These are phyloP conservation scores for Notamacropus eugenii DNA, from an alignment of 2,797 vertebrate species.

Conservation along the genomic window DNA sequence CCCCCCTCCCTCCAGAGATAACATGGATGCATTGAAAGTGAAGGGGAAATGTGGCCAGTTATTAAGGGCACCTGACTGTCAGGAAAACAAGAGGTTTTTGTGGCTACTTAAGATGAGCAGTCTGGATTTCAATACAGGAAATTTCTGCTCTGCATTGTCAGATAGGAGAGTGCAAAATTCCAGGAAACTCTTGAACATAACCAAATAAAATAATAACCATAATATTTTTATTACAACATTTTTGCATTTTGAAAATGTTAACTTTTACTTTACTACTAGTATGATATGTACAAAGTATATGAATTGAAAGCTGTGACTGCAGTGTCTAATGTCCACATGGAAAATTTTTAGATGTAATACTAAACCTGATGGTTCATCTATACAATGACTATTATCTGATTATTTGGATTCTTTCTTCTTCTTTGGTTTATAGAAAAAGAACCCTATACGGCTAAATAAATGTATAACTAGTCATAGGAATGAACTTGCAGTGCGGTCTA, in stretches of 20 bases:
- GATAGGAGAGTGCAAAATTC: constrained; percentile 50
- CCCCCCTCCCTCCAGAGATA: constrained; percentile 72
- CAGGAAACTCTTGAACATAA: constrained; percentile 61
- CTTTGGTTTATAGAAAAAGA: not conserved
- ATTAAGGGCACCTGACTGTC: constrained; percentile 55
- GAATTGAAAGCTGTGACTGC: not conserved
- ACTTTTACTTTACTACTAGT: constrained; percentile 19
- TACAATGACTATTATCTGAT: not conserved
- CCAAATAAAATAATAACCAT: constrained; percentile 53
- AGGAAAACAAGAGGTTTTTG: constrained; percentile 55
- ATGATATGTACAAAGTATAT: not conserved
- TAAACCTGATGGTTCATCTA: constrained; percentile 36
- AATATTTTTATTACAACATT: constrained; percentile 55
- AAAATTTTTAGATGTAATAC: constrained; percentile 1
- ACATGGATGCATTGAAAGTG: constrained; percentile 60
- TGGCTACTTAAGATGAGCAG: constrained; percentile 4
- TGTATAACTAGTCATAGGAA: not conserved
- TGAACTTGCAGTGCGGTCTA: not conserved
- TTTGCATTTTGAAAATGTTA: constrained; percentile 27
- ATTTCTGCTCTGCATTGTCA: constrained; percentile 65
- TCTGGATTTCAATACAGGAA: constrained; percentile 54
- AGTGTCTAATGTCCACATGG: constrained; percentile 7
- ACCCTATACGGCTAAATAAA: not conserved
- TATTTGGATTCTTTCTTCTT: constrained; percentile 6
- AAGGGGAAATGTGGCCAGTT: constrained; percentile 53